These are phyloP conservation scores for Scaptomyza montana DNA, from an alignment of 1,140 invertebrate species.

Conservation along the genomic window DNA sequence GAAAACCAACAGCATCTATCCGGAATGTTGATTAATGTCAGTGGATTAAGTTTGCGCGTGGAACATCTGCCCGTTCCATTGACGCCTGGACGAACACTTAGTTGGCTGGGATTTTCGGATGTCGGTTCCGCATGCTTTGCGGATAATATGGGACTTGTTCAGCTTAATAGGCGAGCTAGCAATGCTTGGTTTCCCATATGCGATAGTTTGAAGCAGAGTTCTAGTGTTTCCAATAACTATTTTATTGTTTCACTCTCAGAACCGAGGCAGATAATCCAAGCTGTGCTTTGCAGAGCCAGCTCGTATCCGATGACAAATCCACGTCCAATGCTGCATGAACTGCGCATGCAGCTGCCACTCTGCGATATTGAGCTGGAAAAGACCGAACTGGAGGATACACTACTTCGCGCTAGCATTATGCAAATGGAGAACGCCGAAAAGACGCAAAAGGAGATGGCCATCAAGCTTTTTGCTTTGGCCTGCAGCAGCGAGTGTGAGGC, in stretches of 20 bases:
- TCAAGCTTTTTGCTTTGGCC: slow-evolving; percentile 93
- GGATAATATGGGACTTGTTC: slow-evolving; percentile 88
- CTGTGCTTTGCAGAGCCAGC: slow-evolving; percentile 93
- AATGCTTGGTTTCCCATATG: slow-evolving; percentile 91
- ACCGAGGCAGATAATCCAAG: slow-evolving; percentile 89
- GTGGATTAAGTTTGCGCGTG: slow-evolving; percentile 60
- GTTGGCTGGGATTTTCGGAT: slow-evolving; percentile 94
- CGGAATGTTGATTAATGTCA: slow-evolving; percentile 84
- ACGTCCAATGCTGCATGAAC: slow-evolving; percentile 90
- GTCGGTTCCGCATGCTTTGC: slow-evolving; percentile 88
- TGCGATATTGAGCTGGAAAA: slow-evolving; percentile 93
- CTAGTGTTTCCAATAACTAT: slow-evolving; percentile 91
- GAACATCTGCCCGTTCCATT: slow-evolving; percentile 86
- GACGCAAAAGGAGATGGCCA: slow-evolving; percentile 89
- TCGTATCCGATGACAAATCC: slow-evolving; percentile 94
- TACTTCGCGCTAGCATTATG: slow-evolving; percentile 87
- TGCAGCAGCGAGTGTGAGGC: slow-evolving; percentile 93
- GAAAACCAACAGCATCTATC: slow-evolving; percentile 86
- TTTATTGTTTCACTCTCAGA: slow-evolving; percentile 93
- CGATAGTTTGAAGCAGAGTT: slow-evolving; percentile 87
- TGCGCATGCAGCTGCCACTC: slow-evolving; percentile 90
- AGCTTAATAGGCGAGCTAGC: slow-evolving; percentile 87
- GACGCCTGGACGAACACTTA: slow-evolving; percentile 87
- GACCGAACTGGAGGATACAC: slow-evolving; percentile 90
- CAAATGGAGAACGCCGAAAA: slow-evolving; percentile 87